Base-by-base conservation (phyloP, 1,140 invertebrate species). In the Solenopsis fugax region DNA sequence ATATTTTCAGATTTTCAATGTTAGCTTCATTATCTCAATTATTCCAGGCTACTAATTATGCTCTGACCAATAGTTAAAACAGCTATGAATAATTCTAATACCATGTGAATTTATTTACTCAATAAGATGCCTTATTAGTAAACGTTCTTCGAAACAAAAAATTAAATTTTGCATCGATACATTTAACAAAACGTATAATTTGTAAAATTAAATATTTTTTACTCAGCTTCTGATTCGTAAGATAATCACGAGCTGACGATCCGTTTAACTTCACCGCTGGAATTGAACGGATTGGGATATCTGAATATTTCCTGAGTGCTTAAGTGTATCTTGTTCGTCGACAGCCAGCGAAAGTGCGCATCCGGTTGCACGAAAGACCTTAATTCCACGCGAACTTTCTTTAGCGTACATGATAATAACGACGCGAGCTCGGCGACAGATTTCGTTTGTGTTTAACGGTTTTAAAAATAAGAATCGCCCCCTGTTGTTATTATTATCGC, bases 401-500 rank as follows among this genome's bases (percentile, higher is more conserved):
- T 91, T 89, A 77, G 73, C 54, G 60, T 73, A 73, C 54, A 56
- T 73, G 82, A 92, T 91, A 88, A 90, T 90, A 88, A 91, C 90
- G 90, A 88, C 69, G 65, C 41, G 71, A 24, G 81, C 78, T 50
- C 60, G 77, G 77, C 72, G 69, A 77, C 77, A 76, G 78, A 69
- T 88, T 90, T 91, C 91, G 87, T 92, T 92, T 92, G 90, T 89
- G 87, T 89, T 80, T 91, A 91, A 86, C 92, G 93, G 92, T 89
- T 92, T 90, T 91, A 48, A 71, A 80, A 90, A 89, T 86, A 93
- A 94, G n/a, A 94, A 94, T 64, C 90, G 93, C 91, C 92, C 64
- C n/a, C 58, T 93, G 90, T 94, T 93, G 90, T 94, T 94, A 93
- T 94, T 95, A 93, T 92, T 93, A 91, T 93, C 93, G 87, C 88